Evolutionary conservation across 2,113 vertebrate genomes (phyloP), one percentile per base, ranked within the genome.

Genomic region (Anthoscopus minutus): DNA sequence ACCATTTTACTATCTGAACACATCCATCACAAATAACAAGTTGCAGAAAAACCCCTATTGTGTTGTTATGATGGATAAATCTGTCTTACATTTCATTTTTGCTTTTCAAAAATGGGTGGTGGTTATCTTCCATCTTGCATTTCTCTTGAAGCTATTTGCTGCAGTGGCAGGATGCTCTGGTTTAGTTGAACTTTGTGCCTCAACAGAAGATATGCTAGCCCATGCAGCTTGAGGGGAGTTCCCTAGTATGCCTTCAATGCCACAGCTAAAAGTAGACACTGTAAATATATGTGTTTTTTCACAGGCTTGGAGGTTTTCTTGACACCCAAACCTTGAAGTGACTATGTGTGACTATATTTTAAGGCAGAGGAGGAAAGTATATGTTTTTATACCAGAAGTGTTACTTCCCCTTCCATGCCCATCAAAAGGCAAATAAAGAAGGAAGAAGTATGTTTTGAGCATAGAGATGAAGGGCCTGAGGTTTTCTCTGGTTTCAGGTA

Each of bases 331-430:
- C 5, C 30, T 58, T 74, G 28, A 61, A 73, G 71, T 71, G 51
- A 72, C 61, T 56, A 0, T 45, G 45, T n/a, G 15, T 30, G 69
- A 15, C 81, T 5, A 1, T 37, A 47, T 62, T 86, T 94, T 86
- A 86, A 81, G 76, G 79, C 35, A 73, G 60, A 81, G 70, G 58
- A 86, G 73, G 27, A 71, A 81, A 77, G 30, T 30, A 9, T 33
- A 77, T 70, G 15, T 23, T 31, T 88, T n/a, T 83, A 56, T 58
- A 71, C 64, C 54, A 58, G 77, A 91, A 93, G 15, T 10, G 1
- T 94, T 86, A 77, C 53, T 94, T 95, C 82, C 67, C 24, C 21
- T 92, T 93, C 86, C 61, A 83, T 38, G 6, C 47, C 56, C 56
- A 42, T 58, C 27, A 60, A 35, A 91, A 74, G 42, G 54, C 45